Evolutionary conservation across 2,113 vertebrate genomes (phyloP), one percentile per base, ranked within the genome.

Genomic region (Scatophagus argus): DNA sequence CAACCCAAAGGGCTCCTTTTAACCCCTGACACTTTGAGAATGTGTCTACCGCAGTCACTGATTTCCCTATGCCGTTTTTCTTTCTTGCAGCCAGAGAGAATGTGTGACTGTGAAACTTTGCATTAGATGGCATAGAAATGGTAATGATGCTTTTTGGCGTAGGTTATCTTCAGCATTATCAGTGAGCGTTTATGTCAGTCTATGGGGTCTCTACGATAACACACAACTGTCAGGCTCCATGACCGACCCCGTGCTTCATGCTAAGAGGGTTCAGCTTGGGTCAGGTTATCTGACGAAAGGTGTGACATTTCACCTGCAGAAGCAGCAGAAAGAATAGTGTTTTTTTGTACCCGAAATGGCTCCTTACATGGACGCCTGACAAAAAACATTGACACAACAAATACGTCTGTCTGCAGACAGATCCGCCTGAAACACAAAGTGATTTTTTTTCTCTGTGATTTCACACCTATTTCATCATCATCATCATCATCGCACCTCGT

Each of bases 11-110:
- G 61, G 17, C 67, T 79, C 81, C 36, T 80, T 82, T 87, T 73
- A 87, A 83, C 85, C 89, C 68, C 67, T 86, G 84, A 88, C 86
- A 73, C 80, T 74, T 85, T 13, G 83, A 73, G 86, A 90, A 92
- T 88, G 74, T 46, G 69, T 77, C 74, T 68, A 65, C 46, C 65
- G 77, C 17, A 6, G 72, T 38, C 72, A 46, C 47, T 71, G 61
- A 39, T 87, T 81, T 67, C 46, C 19, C 27, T 69, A 69, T 73
- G 32, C 43, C 64, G 44, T 23, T 74, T 64, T 79, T 51, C 36
- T 71, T 44, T 51, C 47, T 61, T 77, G 4, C 60, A 47, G 29
- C 67, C 38, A 58, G 36, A 39, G 27, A 64, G 29, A 71, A 66
- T 4, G 25, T 70, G 32, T 12, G 47, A 78, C 51, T 32, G 54